These are phyloP conservation scores for Phorcus lineatus DNA, from an alignment of 2,888 invertebrate genomes.

Conservation along the genomic window DNA sequence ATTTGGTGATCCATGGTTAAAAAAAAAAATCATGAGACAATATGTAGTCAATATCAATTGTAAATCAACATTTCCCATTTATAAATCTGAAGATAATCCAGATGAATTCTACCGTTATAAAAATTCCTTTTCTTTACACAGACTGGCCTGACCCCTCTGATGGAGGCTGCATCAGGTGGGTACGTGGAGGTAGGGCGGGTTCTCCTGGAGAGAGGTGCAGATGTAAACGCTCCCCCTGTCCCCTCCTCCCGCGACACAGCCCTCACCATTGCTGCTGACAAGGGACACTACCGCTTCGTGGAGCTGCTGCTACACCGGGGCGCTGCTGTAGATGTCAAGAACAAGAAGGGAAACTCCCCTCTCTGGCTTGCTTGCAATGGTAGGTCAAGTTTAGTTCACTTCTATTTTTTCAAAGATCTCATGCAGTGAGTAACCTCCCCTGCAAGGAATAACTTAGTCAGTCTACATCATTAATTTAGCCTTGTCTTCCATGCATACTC, in stretches of 20 bases:
- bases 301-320: slow-evolving; percentile 79
- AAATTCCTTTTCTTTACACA: slow-evolving; percentile 60
- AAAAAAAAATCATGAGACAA: too few relatives aligned
- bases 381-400: slow-evolving; percentile 46
- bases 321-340: slow-evolving; percentile 97
- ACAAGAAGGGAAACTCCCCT: slow-evolving; percentile 99
- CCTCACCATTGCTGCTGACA: slow-evolving; percentile 99
- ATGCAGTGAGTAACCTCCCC: too few relatives aligned
- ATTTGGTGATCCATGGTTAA: too few relatives aligned
- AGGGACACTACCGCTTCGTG: slow-evolving; percentile 92
- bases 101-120: too few relatives aligned
- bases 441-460: too few relatives aligned
- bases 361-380: slow-evolving; percentile 96
- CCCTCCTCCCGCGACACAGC: slow-evolving; percentile 98
- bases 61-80: too few relatives aligned
- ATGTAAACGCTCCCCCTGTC: slow-evolving; percentile 98
- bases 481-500: too few relatives aligned
- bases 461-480: too few relatives aligned
- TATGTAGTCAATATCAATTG: too few relatives aligned
- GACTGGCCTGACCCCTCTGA: slow-evolving; percentile 97
- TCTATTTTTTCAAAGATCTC: too few relatives aligned
- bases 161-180: slow-evolving; percentile 99
- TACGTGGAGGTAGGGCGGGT: slow-evolving; percentile 98
- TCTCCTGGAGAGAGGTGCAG: slow-evolving; percentile 95
- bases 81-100: too few relatives aligned